Conservation (phyloP, 2,797 vertebrate species). For the Chiloscyllium punctatum region DNA sequence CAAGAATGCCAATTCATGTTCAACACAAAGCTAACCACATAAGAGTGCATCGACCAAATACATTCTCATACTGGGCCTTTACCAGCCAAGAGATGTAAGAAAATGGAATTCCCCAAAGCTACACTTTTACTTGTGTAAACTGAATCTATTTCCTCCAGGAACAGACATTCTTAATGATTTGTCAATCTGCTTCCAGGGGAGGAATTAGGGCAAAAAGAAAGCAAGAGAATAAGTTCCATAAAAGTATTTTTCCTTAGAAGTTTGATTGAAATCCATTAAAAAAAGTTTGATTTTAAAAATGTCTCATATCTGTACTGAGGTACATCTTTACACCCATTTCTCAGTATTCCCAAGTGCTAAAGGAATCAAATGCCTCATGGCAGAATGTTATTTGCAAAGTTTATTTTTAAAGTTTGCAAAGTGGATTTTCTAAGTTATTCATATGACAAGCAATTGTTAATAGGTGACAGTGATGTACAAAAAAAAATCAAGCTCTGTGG, state of each 20-base stretch:
- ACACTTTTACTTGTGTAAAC: neutral
- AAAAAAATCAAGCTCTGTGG: neutral
- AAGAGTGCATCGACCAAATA: neutral
- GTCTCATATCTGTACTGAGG: neutral
- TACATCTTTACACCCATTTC: neutral
- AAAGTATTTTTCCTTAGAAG: neutral
- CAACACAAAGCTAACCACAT: neutral
- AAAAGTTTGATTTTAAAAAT: neutral
- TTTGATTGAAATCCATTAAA: neutral
- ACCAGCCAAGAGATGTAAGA: neutral
- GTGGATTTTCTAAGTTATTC: neutral
- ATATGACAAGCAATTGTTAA: neutral
- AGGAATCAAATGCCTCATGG: neutral
- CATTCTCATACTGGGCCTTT: neutral
- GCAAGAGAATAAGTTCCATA: neutral
- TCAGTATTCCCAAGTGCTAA: neutral
- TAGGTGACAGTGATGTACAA: neutral
- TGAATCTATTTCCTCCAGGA: neutral
- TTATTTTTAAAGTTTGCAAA: slow-evolving; percentile 5
- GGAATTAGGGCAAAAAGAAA: neutral
- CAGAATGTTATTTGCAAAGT: neutral
- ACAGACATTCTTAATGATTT: neutral
- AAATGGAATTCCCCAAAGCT: neutral
- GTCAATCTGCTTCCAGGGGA: neutral
- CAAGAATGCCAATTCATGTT: neutral